Evolutionary conservation across 2,797 vertebrate genomes (phyloP).

Genomic region (Leucoraja ocellata): DNA sequence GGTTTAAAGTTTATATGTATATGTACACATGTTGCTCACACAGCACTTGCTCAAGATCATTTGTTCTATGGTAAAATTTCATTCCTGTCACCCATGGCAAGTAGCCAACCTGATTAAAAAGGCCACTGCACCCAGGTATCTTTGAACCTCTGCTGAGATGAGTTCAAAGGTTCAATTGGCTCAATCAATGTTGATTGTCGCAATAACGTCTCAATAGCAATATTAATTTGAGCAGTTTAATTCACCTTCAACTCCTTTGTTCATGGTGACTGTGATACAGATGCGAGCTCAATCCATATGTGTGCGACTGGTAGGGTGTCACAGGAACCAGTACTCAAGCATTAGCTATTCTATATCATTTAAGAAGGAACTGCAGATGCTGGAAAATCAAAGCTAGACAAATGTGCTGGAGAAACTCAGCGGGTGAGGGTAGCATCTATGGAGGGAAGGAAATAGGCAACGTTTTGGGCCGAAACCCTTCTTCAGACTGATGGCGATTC

Average conservation of each 20-base stretch:
- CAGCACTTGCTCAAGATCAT: slow-evolving; percentile 17
- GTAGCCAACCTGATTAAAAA: slow-evolving; percentile 42
- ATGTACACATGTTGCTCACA: slow-evolving; percentile 10
- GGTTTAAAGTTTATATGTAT: slow-evolving; percentile 20
- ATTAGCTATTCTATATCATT: too few species aligned
- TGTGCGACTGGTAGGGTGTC: too few species aligned
- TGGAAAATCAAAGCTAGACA: too few species aligned
- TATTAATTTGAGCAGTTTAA: neutral
- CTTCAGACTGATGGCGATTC: too few species aligned
- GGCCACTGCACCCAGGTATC: slow-evolving; percentile 54
- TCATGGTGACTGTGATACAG: neutral
- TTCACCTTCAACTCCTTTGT: neutral
- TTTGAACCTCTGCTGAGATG: slow-evolving; percentile 72
- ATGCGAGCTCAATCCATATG: neutral
- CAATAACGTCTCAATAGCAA: neutral
- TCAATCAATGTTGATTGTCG: slow-evolving; percentile 31
- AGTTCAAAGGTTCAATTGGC: slow-evolving; percentile 62
- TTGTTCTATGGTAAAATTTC: slow-evolving; percentile 18
- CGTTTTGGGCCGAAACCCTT: too few species aligned
- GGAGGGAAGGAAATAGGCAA: too few species aligned
- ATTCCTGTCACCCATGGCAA: neutral
- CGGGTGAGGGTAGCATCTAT: too few species aligned
- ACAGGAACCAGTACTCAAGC: too few species aligned
- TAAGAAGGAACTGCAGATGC: too few species aligned
- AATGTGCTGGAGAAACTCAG: too few species aligned